These are phyloP conservation scores for Drosophila kurseongensis DNA, from an alignment of 1,140 invertebrate genomes.

Conservation along the genomic window DNA sequence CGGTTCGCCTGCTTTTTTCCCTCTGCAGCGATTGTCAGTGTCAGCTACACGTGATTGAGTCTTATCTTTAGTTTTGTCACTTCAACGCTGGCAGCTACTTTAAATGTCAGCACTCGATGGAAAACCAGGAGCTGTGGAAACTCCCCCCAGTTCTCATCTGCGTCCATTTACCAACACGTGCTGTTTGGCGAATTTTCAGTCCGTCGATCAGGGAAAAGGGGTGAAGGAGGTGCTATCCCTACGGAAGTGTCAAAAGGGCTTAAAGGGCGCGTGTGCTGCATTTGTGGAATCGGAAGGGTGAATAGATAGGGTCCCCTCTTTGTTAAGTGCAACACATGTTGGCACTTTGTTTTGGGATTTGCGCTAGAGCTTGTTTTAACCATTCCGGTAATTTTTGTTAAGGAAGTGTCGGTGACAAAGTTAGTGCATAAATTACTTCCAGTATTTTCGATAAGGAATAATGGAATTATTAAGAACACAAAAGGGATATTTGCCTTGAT, in stretches of 20 bases:
- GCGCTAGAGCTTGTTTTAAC: constrained; percentile 55
- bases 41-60: constrained; percentile 81
- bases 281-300: constrained; percentile 16
- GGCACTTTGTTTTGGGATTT: constrained; percentile 75
- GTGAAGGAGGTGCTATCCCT: constrained; percentile 9
- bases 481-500: not conserved
- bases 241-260: constrained; percentile 58
- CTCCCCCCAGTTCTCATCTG: not conserved
- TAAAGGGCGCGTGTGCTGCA: constrained; percentile 45
- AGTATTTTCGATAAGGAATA: not conserved
- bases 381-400: constrained; percentile 31
- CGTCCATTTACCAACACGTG: constrained; percentile 54
- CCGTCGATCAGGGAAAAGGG: constrained; percentile 3
- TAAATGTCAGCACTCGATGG: constrained; percentile 72
- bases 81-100: constrained; percentile 80
- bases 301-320: constrained; percentile 15
- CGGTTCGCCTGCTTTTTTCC: constrained; percentile 8
- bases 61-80: constrained; percentile 83
- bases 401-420: constrained; percentile 6
- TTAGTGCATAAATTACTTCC: constrained; percentile 16
- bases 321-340: constrained; percentile 80
- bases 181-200: constrained; percentile 64
- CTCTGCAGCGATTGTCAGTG: constrained; percentile 63
- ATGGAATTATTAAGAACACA: not conserved
- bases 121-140: constrained; percentile 4